These are phyloP conservation scores for Muntiacus reevesi DNA, from an alignment of 2,113 vertebrate species.

Conservation along the genomic window DNA sequence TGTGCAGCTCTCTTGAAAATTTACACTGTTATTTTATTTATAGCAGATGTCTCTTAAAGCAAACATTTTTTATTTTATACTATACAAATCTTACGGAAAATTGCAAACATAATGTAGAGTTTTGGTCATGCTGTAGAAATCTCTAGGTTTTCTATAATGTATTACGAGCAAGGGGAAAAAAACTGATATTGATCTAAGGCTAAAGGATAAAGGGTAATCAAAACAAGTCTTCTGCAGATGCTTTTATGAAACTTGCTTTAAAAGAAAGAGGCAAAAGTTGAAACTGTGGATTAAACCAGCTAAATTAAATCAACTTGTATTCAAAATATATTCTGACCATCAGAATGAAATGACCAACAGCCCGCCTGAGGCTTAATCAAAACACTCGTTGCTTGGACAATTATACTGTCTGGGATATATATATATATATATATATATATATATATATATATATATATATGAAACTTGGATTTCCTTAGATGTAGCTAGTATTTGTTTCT, in stretches of 20 bases:
- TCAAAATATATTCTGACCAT: slow-evolving; percentile 48
- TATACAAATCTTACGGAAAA: slow-evolving; percentile 76
- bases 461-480: background rate
- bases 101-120: slow-evolving; percentile 68
- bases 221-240: slow-evolving; percentile 78
- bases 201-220: slow-evolving; percentile 80
- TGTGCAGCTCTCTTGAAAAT: slow-evolving; percentile 73
- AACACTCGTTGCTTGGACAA: slow-evolving; percentile 11
- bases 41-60: slow-evolving; percentile 81
- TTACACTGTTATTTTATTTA: slow-evolving; percentile 80
- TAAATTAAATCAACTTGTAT: slow-evolving; percentile 78
- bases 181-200: slow-evolving; percentile 78
- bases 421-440: too few relatives aligned
- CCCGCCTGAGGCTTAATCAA: slow-evolving; percentile 55
- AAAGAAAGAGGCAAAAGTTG: slow-evolving; percentile 79
- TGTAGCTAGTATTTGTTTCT: background rate
- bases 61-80: slow-evolving; percentile 77
- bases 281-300: slow-evolving; percentile 65
- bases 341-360: slow-evolving; percentile 65
- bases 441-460: background rate
- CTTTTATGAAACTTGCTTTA: slow-evolving; percentile 75
- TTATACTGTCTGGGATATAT: background rate
- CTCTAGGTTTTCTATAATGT: slow-evolving; percentile 74
- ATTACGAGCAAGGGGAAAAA: slow-evolving; percentile 65
- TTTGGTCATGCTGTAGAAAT: slow-evolving; percentile 66